Base-by-base conservation (phyloP, 2,797 vertebrate species). In the Carduelis carduelis region DNA sequence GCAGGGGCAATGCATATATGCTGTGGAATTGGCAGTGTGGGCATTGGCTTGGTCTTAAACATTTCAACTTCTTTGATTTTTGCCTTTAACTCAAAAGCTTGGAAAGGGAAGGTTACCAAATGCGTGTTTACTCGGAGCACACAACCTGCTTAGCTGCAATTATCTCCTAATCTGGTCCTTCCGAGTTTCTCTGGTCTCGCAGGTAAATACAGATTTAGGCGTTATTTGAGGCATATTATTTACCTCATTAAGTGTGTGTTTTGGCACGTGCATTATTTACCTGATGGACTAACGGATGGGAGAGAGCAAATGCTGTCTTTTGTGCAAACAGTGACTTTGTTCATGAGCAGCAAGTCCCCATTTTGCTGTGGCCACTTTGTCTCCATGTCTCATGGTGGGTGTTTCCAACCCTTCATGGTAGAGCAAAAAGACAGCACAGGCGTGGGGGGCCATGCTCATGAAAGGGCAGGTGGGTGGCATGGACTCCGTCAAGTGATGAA, bases 191-290 rank as follows among this genome's bases (percentile, higher is more conserved):
- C 93, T 92, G 95, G 97, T 98, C 97, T 98, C 98, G 83, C 98
- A 97, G 98, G 98, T 98, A 98, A 98, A 98, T 97, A 98, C 93
- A 95, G 97, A 97, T 98, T 97, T 97, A 98, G 92, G 96, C 6
- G 74, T 97, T 98, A 96, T 97, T 97, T 96, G 79, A 96, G 97
- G 97, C 97, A 90, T 98, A 97, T 98, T 98, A 98, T 98, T 98
- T 98, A 97, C 96, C 97, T 98, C 97, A 98, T 98, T 98, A 98
- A 98, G 96, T 98, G 97, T 98, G 97, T 98, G 94, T 98, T 98
- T 98, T 98, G 98, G 97, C 98, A 98, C 93, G 87, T 97, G 96
- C 92, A 72, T 98, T 98, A 98, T 98, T 98, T 98, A 98, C 97
- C 96, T 98, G 98, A 90, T 24, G 35, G 97, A 97, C 97, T 98